Base-by-base conservation (phyloP, 2,113 vertebrate species). In the Elephantulus edwardii region DNA sequence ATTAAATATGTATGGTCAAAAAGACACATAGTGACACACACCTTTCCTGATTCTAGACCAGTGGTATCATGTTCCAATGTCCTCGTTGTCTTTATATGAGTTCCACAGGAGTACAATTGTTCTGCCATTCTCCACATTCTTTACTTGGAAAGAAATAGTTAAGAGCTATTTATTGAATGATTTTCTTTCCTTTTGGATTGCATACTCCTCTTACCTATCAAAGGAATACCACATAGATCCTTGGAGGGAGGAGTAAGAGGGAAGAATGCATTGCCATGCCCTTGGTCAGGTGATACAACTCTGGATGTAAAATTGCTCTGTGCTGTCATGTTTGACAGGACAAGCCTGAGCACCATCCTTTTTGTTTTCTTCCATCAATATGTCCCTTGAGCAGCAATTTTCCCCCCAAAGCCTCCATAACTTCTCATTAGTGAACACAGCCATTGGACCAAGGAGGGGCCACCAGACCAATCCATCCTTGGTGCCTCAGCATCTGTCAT, bases 381-480 rank as follows among this genome's bases (percentile, higher is more conserved):
- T 0, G 0, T 14, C 42, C 50, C 5, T 12, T 2, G 48, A 54
- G 22, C 3, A 0, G 28, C 0, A 1, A 5, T 58, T 35, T 42
- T 16, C 24, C 70, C 40, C 71, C 33, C 2, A 0, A 3, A 11
- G 16, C 40, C 48, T 5, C 6, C n/a, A 33, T 2, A 76, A 16
- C 9, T 20, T 24, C 58, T 28, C n/a, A 28, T 50, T 46, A 24
- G 72, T 68, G 9, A 22, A 33, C 1, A 6, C 0, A 13, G 40
- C 22, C 3, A 3, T 2, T 17, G 35, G 48, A 77, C 90, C 58
- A 22, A 12, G 54, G 44, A 19, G 76, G 74, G 58, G 85, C 48
- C 3, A 4, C 5, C 38, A 48, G 68, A 44, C 35, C 6, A 4
- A 62, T 42, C 83, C 24, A 5, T 79, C 87, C 87, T 33, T 0